These are phyloP conservation scores for Drosophila tani DNA, from an alignment of 1,140 invertebrate genomes.

Conservation along the genomic window DNA sequence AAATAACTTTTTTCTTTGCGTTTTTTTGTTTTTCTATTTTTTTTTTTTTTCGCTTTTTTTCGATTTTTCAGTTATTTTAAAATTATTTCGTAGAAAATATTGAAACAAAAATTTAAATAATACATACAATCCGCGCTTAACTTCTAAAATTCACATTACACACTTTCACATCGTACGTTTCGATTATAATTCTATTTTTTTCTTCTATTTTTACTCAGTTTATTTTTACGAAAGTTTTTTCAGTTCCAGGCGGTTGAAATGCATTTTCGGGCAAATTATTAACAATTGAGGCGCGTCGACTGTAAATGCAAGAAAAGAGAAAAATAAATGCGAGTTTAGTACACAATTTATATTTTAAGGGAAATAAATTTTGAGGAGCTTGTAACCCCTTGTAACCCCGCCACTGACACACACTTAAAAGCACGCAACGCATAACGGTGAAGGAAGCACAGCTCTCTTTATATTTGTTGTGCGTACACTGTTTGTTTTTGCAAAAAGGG, in stretches of 20 bases:
- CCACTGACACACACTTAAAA: conserved; percentile 2
- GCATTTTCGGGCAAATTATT: conserved; percentile 61
- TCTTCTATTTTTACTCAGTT: conserved; percentile 23
- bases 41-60: conserved; percentile 44
- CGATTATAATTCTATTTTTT: conserved; percentile 19
- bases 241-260: conserved; percentile 44
- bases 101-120: conserved; percentile 75
- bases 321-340: conserved; percentile 35
- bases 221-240: conserved; percentile 45
- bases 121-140: conserved; percentile 75
- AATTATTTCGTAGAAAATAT: conserved; percentile 44
- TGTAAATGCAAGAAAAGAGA: conserved; percentile 33
- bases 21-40: conserved; percentile 31
- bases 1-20: conserved; percentile 1
- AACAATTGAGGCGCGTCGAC: conserved; percentile 52
- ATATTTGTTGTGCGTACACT: conserved; percentile 36
- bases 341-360: conserved; percentile 14
- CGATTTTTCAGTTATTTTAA: conserved; percentile 9
- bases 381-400: background rate
- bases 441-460: conserved; percentile 39
- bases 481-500: conserved; percentile 63
- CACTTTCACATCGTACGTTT: conserved; percentile 64
- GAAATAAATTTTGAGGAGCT: background rate
- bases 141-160: conserved; percentile 74
- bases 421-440: conserved; percentile 45